These are phyloP conservation scores for Taphrorychus bicolor DNA, from an alignment of 2,888 invertebrate species.

Conservation along the genomic window DNA sequence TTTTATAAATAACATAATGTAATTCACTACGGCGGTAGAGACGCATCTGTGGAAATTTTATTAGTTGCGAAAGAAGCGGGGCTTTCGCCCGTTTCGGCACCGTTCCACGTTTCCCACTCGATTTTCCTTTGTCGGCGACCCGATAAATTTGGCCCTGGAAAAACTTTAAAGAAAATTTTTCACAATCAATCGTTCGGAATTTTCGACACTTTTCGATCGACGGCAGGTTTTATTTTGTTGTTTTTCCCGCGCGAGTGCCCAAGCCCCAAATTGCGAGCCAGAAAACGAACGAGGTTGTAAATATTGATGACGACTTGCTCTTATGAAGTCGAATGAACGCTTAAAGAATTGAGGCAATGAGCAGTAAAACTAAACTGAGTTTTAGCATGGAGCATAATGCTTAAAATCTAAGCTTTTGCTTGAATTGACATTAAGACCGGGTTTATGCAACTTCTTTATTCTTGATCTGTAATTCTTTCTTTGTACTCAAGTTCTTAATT, in stretches of 20 bases:
- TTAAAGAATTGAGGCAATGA: too few relatives aligned
- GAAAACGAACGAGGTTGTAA: background rate
- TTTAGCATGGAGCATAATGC: too few relatives aligned
- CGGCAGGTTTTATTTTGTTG: background rate
- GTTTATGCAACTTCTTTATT: too few relatives aligned
- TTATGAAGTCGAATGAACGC: too few relatives aligned
- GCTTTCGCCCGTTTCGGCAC: constrained; percentile 24
- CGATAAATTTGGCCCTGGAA: constrained; percentile 17
- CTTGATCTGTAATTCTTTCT: too few relatives aligned
- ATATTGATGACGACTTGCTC: too few relatives aligned
- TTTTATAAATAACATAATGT: constrained; percentile 42
- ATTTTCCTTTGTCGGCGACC: constrained; percentile 27
- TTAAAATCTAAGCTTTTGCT: too few relatives aligned
- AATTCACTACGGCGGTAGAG: constrained; percentile 36
- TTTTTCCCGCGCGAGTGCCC: background rate
- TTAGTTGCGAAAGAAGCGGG: constrained; percentile 38
- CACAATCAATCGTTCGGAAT: constrained; percentile 14
- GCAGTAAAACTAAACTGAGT: too few relatives aligned
- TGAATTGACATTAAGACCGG: too few relatives aligned
- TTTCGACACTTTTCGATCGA: constrained; percentile 6
- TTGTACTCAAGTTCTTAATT: too few relatives aligned
- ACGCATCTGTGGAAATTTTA: constrained; percentile 41
- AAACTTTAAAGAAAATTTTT: constrained; percentile 20
- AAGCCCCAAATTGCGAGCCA: background rate
- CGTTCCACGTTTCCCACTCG: constrained; percentile 24